Evolutionary conservation across 2,797 vertebrate species (phyloP), one percentile per base, ranked within the genome.

Genomic region (Eospalax fontanierii): DNA sequence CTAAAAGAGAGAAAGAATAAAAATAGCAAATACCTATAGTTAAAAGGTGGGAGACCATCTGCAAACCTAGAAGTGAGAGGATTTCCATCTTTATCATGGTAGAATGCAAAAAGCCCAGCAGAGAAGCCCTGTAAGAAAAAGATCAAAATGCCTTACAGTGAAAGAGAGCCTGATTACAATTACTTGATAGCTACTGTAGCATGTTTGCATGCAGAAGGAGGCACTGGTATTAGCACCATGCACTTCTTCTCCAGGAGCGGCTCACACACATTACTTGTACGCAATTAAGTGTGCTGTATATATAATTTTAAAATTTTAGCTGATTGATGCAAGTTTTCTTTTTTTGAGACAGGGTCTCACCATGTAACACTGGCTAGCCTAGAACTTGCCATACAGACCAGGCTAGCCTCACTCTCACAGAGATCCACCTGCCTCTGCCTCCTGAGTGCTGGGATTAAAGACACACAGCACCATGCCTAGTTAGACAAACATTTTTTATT

Each of bases 31-130:
- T 97, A 99, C 99, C 99, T 99, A 97, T 99, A 99, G 93, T 99
- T 99, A 98, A 99, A 99, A 85, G 98, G 98, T 0, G 99, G 99
- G 65, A 99, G 98, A 80, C 99, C 99, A 91, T 99, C 99, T 90
- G 99, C 98, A 50, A 99, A 99, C 97, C 99, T 99, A 86, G 99
- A 98, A 4, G 99, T 99, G 97, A 99, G 98, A 93, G 99, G 99
- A 94, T 99, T 99, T 74, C 99, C 99, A 68, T 99, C 98, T 76
- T 99, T 99, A 90, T 99, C 99, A 46, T 99, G 99, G 98, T 99
- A 99, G 98, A 99, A 99, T 4, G 99, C 99, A 97, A 99, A 99
- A 1, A 99, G 98, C 15, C 99, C 99, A 3, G 99, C 99, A 19
- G 99, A 99, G 97, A 99, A 99, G 6, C 99, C 99, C 99, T 99